Evolutionary conservation across 2,113 vertebrate species (phyloP).

Genomic region (Lagopus muta): DNA sequence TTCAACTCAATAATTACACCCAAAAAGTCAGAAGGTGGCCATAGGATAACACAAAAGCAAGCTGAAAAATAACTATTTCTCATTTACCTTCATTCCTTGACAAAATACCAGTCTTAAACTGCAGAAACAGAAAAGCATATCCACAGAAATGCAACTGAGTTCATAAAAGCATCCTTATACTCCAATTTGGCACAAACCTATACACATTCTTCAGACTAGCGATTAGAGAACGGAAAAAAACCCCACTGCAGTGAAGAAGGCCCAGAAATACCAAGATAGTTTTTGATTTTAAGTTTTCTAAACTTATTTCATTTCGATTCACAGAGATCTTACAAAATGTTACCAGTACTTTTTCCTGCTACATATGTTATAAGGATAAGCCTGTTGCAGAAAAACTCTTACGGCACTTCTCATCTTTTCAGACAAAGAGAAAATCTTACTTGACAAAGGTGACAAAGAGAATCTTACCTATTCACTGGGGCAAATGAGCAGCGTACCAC

Average conservation of each 20-base stretch:
- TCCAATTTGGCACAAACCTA: conserved; percentile 81
- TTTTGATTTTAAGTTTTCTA: neutral
- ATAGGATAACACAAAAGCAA: neutral
- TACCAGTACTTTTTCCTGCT: neutral
- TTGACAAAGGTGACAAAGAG: neutral
- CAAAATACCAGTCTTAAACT: conserved; percentile 79
- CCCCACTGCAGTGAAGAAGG: neutral
- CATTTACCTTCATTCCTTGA: conserved; percentile 81
- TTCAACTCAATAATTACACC: conserved; percentile 80
- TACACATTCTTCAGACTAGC: conserved; percentile 80
- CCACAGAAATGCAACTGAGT: conserved; percentile 81
- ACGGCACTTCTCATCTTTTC: neutral
- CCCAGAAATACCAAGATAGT: neutral
- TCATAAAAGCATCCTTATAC: conserved; percentile 82
- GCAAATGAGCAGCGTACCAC: neutral
- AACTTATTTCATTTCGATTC: conserved; percentile 5
- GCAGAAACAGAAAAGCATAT: conserved; percentile 79
- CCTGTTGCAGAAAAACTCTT: neutral
- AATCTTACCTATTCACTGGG: neutral
- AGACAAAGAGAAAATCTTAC: neutral
- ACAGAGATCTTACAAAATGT: neutral
- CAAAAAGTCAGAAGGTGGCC: conserved; percentile 57
- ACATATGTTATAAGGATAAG: neutral
- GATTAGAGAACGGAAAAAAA: neutral
- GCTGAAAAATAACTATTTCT: neutral